Conservation (phyloP, 2,113 vertebrate genomes). For the Chloebia gouldiae region DNA sequence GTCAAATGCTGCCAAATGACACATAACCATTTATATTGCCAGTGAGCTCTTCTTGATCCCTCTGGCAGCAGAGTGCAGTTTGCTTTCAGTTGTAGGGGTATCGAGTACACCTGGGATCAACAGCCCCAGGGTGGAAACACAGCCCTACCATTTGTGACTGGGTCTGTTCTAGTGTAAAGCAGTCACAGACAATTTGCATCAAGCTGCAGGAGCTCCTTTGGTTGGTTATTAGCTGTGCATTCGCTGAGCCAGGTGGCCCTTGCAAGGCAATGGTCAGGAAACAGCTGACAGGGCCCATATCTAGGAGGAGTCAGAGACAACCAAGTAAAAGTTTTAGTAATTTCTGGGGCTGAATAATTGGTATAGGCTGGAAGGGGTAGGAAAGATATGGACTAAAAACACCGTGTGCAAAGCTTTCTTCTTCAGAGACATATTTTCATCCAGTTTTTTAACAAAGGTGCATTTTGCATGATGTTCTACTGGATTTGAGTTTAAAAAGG, state of each 20-base stretch:
- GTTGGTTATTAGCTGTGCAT: background rate
- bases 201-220: background rate
- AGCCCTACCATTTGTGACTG: background rate
- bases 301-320: background rate
- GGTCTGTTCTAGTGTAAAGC: background rate
- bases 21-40: background rate
- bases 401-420: background rate
- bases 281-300: background rate
- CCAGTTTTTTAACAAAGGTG: background rate
- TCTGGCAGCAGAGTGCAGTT: background rate
- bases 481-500: background rate
- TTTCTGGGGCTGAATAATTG: background rate
- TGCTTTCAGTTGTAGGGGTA: background rate
- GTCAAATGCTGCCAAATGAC: background rate
- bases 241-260: background rate
- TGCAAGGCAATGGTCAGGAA: background rate
- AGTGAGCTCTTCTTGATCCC: background rate
- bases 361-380: background rate
- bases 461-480: background rate
- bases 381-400: background rate
- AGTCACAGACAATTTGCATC: background rate
- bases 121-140: background rate
- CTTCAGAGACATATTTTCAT: background rate
- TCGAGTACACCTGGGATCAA: fast-evolving
- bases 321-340: background rate